Base-by-base conservation (phyloP, 1,140 invertebrate species). In the Parapsyche elsis region DNA sequence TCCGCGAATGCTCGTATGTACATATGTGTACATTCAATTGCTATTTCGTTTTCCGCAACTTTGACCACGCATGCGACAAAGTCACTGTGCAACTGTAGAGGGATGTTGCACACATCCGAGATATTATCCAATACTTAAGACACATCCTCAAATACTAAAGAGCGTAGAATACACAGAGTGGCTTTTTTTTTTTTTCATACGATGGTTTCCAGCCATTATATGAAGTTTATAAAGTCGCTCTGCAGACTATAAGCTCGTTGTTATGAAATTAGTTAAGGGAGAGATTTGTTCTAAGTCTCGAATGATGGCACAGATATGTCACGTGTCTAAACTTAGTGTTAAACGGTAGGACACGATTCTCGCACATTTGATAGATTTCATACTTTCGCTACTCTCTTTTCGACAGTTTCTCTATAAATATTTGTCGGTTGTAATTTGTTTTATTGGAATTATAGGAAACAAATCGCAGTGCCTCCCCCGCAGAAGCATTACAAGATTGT, bases 401-500 rank as follows among this genome's bases (percentile, higher is more conserved):
- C 10, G 38, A 38, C 30, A 71, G 26, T 38, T 71, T 71, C 21
- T 71, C 19, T 16, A 10, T 57, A 1, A 16, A 21, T 67, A 67
- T 67, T 67, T 67, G n/a, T n/a, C n/a, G n/a, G n/a, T n/a, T n/a
- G n/a, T n/a, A 12, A 19, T 67, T 67, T 67, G 9, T 46, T 78
- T 81, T 7, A 1, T 57, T 14, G 53, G 44, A 64, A 71, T 75
- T 64, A 0, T 67, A 88, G 88, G 83, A 92, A 91, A 88, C 91
- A 87, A 30, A 90, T 92, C 79, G 87, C 90, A 59, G 90, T 92
- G 24, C 91, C 92, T 67, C 92, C 94, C 9, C 94, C 95, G 9
- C 94, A 95, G 85, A 96, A 96, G 84, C 95, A 96, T 85, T 96
- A 96, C 91, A 95, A 95, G 87, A 96, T 96, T 83, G 94, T 96